Evolutionary conservation across 2,888 invertebrate genomes (phyloP).

Genomic region (Phlogophora meticulosa): DNA sequence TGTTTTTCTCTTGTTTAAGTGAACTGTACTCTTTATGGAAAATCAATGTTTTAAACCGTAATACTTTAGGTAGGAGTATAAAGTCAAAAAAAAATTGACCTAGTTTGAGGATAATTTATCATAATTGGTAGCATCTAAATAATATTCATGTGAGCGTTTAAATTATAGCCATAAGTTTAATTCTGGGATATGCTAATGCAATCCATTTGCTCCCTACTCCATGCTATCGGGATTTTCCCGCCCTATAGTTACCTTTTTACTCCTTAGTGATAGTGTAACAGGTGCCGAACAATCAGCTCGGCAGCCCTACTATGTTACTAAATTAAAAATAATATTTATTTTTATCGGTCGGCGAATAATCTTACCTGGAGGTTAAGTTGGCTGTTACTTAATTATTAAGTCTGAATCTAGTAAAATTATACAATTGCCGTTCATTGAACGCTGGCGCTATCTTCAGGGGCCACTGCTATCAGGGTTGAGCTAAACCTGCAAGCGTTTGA

Average conservation of each 20-base stretch:
- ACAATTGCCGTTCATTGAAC: slow-evolving; percentile 26
- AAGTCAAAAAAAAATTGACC: no score
- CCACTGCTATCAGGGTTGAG: slow-evolving; percentile 27
- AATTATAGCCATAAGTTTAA: neutral
- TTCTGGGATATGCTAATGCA: neutral
- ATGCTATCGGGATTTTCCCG: slow-evolving; percentile 30
- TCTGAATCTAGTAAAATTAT: slow-evolving; percentile 56
- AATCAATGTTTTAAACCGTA: no score
- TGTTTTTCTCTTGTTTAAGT: no score
- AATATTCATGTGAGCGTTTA: neutral
- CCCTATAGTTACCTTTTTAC: slow-evolving; percentile 60
- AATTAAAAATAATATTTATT: slow-evolving; percentile 59
- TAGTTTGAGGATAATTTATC: neutral
- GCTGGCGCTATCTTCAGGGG: slow-evolving; percentile 19
- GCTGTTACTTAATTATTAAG: slow-evolving; percentile 66
- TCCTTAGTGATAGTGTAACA: slow-evolving; percentile 48
- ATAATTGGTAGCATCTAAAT: neutral
- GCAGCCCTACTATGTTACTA: slow-evolving; percentile 40
- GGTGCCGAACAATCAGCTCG: slow-evolving; percentile 21
- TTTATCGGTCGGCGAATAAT: slow-evolving; percentile 40
- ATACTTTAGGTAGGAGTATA: no score
- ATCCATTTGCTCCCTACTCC: slow-evolving; percentile 36
- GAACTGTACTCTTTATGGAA: no score
- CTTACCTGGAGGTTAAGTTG: slow-evolving; percentile 49
- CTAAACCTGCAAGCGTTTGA: slow-evolving; percentile 30